Evolutionary conservation across 2,888 invertebrate species (phyloP), one percentile per base, ranked within the genome.

Genomic region (Spilosoma lubricipeda): DNA sequence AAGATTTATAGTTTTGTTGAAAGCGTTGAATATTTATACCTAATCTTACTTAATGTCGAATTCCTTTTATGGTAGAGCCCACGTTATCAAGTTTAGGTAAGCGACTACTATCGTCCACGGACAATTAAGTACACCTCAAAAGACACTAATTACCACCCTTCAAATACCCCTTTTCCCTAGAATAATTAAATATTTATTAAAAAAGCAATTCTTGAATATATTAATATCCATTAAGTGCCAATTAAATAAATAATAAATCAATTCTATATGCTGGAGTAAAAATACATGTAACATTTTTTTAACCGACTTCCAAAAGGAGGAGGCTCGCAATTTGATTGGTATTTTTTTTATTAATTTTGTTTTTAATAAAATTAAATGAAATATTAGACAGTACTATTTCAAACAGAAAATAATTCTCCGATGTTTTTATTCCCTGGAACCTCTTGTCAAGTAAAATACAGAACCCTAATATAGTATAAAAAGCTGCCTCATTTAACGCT

Each of bases 401-500:
- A 18, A 45, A 45, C 27, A 67, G 45, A 67, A 67, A 67, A 23
- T 0, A 30, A 30, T 20, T 15, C 15, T 15, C 11, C 9, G n/a
- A 23, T 2, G 0, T 13, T 59, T 59, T 59, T 27, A 59, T 59
- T 18, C 18, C 30, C 30, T 45, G 8, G 45, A 45, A 70, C 63
- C 42, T n/a, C 9, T 63, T 30, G 30, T 23, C 2, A 13, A 20
- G 2, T 45, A 3, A 3, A 20, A 36, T 56, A 80, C 87, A 89
- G 93, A 93, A 82, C 94, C 89, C 95, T 93, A 93, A 94, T 89
- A 89, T 82, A 74, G 82, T 82, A 88, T 82, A 89, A 90, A 90
- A 89, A 90, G 91, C 92, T 91, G 89, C 90, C 91, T 91, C 93
- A 93, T 95, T 94, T 94, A 94, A 93, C 94, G 93, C 90, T 89